Base-by-base conservation (phyloP, 2,113 vertebrate species). In the Tenebrosternarchus preto region DNA sequence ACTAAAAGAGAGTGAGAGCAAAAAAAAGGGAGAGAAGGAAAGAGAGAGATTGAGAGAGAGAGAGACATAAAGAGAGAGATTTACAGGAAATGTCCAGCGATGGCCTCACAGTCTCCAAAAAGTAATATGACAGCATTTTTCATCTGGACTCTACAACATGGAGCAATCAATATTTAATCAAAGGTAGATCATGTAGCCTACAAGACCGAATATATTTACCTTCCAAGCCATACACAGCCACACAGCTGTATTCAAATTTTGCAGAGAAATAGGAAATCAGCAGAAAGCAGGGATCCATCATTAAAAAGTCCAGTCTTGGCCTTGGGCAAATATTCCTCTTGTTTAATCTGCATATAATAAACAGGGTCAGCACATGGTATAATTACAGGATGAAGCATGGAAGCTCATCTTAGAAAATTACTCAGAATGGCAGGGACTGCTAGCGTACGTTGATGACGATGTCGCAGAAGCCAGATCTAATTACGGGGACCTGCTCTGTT, bases 81-180 rank as follows among this genome's bases (percentile, higher is more conserved):
- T 29, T 43, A 77, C 22, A 46, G 24, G 25, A 25, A n/a, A 20
- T 39, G 67, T 55, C 67, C 46, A 69, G 67, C 25, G 25, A 80
- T 56, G 46, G 71, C 74, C 60, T 60, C 64, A 69, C 64, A 25
- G 50, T 75, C 57, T 78, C 73, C 71, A 39, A 69, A 66, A 63
- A 55, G 77, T 84, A 80, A 83, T 80, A 86, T 85, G 80, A 85
- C 83, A 88, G 81, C 87, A 90, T 91, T 91, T 92, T 92, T 91
- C 90, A 91, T 86, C 80, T 77, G 57, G 73, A 82, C 87, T 90
- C 80, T 80, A 84, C 90, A 91, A 90, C 87, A 83, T 86, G 90
- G 84, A 87, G 84, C 89, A 92, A 93, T 92, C 92, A 91, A 93
- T 93, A 93, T 91, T 92, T 92, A 92, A 92, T 93, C 91, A 91